Evolutionary conservation across 2,797 vertebrate species (phyloP).

Genomic region (Ficedula albicollis): DNA sequence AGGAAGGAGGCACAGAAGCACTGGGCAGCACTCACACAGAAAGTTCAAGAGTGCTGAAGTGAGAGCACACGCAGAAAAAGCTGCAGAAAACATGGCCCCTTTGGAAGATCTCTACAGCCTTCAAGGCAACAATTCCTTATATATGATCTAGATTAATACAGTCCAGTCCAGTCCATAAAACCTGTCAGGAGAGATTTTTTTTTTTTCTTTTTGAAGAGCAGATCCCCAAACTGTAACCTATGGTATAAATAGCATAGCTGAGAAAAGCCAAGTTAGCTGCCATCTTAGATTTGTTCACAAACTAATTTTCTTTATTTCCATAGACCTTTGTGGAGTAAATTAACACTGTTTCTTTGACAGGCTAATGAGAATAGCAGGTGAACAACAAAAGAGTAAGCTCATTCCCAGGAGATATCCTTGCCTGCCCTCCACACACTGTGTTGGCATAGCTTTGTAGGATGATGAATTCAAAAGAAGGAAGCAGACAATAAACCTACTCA

Average conservation of each 20-base stretch:
- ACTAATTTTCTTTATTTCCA: background rate
- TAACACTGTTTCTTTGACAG: conserved; percentile 3
- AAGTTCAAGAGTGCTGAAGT: background rate
- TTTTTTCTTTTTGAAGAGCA: background rate
- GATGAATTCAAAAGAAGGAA: conserved; percentile 6
- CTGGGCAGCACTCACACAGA: background rate
- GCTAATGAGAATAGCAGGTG: background rate
- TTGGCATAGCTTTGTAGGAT: background rate
- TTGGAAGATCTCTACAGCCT: background rate
- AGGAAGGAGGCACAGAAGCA: background rate
- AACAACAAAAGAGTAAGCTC: background rate
- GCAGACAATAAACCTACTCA: conserved; percentile 1
- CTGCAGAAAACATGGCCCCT: rapidly evolving
- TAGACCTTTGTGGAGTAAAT: background rate
- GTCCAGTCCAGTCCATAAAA: background rate
- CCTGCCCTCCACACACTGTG: background rate
- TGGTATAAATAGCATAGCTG: background rate
- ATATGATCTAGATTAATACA: background rate
- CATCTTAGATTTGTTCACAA: background rate
- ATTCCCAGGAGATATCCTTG: conserved; percentile 20
- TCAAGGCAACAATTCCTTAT: background rate
- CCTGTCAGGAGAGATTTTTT: background rate
- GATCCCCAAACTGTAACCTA: background rate
- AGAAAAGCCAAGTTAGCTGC: background rate
- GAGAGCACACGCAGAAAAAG: rapidly evolving